Conservation (phyloP, 2,797 vertebrate species). For the Epinephelus awoara region DNA sequence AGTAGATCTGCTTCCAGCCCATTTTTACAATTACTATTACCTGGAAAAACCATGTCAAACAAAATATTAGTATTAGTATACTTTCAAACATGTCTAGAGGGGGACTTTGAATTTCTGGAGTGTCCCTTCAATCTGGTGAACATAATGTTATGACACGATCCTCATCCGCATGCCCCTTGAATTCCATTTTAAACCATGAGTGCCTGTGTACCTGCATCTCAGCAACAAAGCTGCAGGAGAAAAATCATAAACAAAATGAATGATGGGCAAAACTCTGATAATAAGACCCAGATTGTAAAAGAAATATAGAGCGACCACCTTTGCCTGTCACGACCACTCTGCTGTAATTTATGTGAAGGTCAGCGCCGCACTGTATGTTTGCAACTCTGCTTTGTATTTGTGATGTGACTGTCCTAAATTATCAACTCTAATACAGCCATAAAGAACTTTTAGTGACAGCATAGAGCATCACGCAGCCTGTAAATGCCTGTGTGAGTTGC, state of each 20-base stretch:
- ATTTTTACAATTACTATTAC: no score
- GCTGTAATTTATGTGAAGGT: conserved; percentile 1
- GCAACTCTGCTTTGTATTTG: conserved; percentile 14
- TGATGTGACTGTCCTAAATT: conserved; percentile 1
- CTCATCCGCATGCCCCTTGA: no score
- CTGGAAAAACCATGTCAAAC: no score
- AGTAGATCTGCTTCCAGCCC: no score
- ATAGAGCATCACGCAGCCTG: neutral
- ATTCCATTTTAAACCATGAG: neutral
- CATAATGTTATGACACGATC: no score
- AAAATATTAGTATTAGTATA: no score
- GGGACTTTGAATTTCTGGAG: no score
- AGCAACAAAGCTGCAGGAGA: neutral
- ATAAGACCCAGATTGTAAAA: conserved; percentile 3
- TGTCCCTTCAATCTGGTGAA: no score
- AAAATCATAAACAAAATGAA: conserved; percentile 3
- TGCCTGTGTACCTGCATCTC: neutral
- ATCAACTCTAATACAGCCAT: conserved; percentile 3
- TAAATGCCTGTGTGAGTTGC: conserved; percentile 33
- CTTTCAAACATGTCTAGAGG: no score
- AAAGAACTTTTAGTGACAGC: neutral
- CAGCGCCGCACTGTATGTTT: neutral
- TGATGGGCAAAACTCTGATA: neutral
- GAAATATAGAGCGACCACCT: neutral
- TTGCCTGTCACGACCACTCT: neutral